phyloP scores from a whole-genome alignment of 2,797 vertebrate species.

The Eulemur rubriventer region DNA sequence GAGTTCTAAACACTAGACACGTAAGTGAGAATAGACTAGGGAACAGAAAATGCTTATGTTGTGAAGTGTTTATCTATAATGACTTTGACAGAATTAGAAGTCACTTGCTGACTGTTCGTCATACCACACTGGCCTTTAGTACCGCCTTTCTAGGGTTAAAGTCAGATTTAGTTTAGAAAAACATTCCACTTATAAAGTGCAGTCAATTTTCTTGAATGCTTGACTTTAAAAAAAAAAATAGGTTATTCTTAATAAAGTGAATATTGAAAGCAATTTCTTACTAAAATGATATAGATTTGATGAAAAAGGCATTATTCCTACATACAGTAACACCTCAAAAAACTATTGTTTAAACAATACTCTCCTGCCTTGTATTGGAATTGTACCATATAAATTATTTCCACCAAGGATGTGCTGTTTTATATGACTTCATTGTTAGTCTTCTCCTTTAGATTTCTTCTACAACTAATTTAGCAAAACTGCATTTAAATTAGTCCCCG shows the following conservation, averaged over 20 bases:
- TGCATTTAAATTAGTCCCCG: slow-evolving; percentile 85
- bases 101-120: neutral
- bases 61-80: neutral
- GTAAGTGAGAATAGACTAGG: neutral
- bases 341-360: slow-evolving; percentile 52
- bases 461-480: slow-evolving; percentile 85
- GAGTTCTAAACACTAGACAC: neutral
- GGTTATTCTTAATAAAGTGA: slow-evolving; percentile 1
- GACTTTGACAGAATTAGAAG: neutral
- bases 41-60: neutral
- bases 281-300: neutral
- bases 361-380: slow-evolving; percentile 60
- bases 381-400: slow-evolving; percentile 57
- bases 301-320: neutral
- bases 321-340: neutral
- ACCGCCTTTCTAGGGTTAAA: slow-evolving; percentile 10
- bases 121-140: neutral
- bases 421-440: slow-evolving; percentile 76
- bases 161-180: slow-evolving; percentile 7
- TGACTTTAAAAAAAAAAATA: neutral
- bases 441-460: slow-evolving; percentile 74
- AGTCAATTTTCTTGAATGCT: neutral
- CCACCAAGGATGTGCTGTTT: slow-evolving; percentile 71
- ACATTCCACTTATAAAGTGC: neutral
- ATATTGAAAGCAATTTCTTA: slow-evolving; percentile 19